These are phyloP conservation scores for Odontomyia ornata DNA, from an alignment of 2,888 invertebrate genomes.

Conservation along the genomic window DNA sequence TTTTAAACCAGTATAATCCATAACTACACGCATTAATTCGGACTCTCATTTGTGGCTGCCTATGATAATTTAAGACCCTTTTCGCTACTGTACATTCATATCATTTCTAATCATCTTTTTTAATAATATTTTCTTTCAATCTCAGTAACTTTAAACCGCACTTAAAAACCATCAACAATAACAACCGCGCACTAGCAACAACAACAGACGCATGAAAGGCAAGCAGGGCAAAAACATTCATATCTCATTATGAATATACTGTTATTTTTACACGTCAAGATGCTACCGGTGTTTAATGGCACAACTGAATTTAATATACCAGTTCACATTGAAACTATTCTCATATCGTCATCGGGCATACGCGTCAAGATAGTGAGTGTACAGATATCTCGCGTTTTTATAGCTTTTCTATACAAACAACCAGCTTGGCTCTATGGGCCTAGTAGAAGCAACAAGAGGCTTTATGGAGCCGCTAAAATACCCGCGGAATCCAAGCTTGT, in stretches of 20 bases:
- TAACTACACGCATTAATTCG: too few species aligned
- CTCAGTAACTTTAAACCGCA: too few species aligned
- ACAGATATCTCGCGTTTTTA: not conserved
- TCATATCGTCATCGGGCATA: slow-evolving; percentile 24
- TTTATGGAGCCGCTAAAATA: not conserved
- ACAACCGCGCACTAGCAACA: too few species aligned
- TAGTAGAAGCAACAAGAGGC: not conserved
- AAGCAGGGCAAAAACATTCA: not conserved
- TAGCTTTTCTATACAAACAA: slow-evolving; percentile 15
- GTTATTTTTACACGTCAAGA: slow-evolving; percentile 34
- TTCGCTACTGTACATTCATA: too few species aligned
- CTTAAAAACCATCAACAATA: too few species aligned
- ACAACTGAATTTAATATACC: slow-evolving; percentile 16
- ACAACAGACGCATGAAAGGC: too few species aligned
- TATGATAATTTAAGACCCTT: too few species aligned
- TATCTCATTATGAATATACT: slow-evolving; percentile 10
- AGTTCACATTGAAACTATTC: slow-evolving; percentile 32
- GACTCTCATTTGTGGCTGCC: too few species aligned
- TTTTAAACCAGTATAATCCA: too few species aligned
- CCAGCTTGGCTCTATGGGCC: not conserved
- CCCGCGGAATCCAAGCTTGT: too few species aligned
- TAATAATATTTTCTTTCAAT: too few species aligned
- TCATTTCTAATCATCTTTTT: too few species aligned
- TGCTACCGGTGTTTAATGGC: slow-evolving; percentile 41
- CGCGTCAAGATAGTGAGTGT: not conserved